Evolutionary conservation across 2,888 invertebrate genomes (phyloP).

Genomic region (Eupithecia inturbata): DNA sequence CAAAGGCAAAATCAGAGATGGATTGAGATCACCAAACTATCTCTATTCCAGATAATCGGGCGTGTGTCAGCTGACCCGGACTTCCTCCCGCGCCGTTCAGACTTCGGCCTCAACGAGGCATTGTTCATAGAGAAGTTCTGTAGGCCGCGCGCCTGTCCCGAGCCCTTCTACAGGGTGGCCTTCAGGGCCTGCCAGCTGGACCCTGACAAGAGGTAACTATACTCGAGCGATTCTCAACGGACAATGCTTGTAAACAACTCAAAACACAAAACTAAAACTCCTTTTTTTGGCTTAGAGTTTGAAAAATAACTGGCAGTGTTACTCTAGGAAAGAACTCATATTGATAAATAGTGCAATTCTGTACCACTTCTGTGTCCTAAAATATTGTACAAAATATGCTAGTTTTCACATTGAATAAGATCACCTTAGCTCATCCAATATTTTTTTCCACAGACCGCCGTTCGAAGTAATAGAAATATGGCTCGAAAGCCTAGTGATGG

Average conservation of each 20-base stretch:
- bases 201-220: slow-evolving; percentile 90
- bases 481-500: slow-evolving; percentile 91
- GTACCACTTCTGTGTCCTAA: too few relatives aligned
- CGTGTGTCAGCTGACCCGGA: slow-evolving; percentile 98
- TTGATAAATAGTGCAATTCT: too few relatives aligned
- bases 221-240: not conserved
- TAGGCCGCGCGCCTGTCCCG: slow-evolving; percentile 86
- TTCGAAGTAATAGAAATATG: slow-evolving; percentile 96
- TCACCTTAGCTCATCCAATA: not conserved
- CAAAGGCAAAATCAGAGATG: too few relatives aligned
- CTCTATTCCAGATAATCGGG: slow-evolving; percentile 95
- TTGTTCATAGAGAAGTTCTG: slow-evolving; percentile 95
- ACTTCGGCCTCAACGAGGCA: slow-evolving; percentile 95
- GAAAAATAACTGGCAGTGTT: too few relatives aligned
- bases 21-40: too few relatives aligned
- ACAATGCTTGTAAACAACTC: too few relatives aligned
- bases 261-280: too few relatives aligned
- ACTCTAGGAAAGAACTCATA: too few relatives aligned
- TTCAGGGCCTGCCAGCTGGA: slow-evolving; percentile 95
- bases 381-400: too few relatives aligned
- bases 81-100: slow-evolving; percentile 93
- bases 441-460: slow-evolving; percentile 87
- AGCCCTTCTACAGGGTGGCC: slow-evolving; percentile 93
- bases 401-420: too few relatives aligned
- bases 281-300: too few relatives aligned